Base-by-base conservation (phyloP, 1,140 invertebrate genomes). In the Atta colombica region DNA sequence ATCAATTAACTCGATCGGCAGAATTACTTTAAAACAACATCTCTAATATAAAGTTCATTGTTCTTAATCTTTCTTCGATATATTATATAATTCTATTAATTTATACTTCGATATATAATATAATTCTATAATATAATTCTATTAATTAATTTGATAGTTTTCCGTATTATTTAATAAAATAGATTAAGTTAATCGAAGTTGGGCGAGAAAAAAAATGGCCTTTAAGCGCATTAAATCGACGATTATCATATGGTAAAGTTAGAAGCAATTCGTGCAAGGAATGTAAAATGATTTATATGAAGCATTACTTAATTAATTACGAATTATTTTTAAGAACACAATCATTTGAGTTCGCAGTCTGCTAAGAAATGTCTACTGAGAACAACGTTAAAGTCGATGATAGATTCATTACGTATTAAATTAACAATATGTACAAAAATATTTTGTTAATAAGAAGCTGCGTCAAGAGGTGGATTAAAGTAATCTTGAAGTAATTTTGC, bases 401-500 rank as follows among this genome's bases (percentile, higher is more conserved):
- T 1, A 51, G 61, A 51, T 39, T 39, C 4, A 5, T 25, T 12
- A 4, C 2, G 2, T 39, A 60, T 28, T 68, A 68, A 68, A 35
- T 49, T 45, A 21, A 45, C 6, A 10, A 16, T 4, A 35, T 58
- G 4, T 4, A 2, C 4, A 18, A 45, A 45, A 12, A 63, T 18
- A 53, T 21, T 39, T 21, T 4, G 39, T 25, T 1, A 6, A 69
- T 69, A 60, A 82, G 10, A 72, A 31, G 21, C 39, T 5, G 28
- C 77, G 25, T 14, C 5, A 6, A 49, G 7, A 31, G 12, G 0
- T 14, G 3, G 21, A n/a, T 39, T 39, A 0, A 39, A 39, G 6
- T 39, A 39, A 49, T 31, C 3, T 21, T 21, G 51, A 74, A 72
- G 80, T n/a, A 31, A 82, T 49, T 71, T 31, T 60, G 53, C 53